Conservation (phyloP, 2,797 vertebrate genomes). For the Gobio occitaniae region DNA sequence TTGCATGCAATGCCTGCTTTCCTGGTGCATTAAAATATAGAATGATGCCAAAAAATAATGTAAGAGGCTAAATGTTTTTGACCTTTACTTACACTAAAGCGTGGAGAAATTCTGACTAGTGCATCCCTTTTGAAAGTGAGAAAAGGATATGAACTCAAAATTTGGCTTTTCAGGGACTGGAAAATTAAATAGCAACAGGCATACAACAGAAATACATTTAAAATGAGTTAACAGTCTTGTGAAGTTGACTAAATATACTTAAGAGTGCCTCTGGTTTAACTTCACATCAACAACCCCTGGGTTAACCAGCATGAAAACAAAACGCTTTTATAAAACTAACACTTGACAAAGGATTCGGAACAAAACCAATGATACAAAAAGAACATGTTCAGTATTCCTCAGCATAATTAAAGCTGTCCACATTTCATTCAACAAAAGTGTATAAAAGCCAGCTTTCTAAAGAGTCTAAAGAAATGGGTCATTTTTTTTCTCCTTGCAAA, state of each 20-base stretch:
- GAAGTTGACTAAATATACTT: conserved; percentile 46
- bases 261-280: conserved; percentile 50
- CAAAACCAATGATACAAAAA: conserved; percentile 41
- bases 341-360: conserved; percentile 55
- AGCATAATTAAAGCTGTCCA: conserved; percentile 61
- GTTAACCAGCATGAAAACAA: conserved; percentile 54
- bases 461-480: conserved; percentile 61
- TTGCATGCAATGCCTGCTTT: conserved; percentile 77
- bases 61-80: conserved; percentile 59
- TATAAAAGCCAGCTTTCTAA: conserved; percentile 66
- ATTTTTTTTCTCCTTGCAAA: conserved; percentile 63
- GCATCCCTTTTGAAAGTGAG: conserved; percentile 66
- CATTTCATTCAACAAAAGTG: conserved; percentile 64
- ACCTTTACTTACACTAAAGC: conserved; percentile 61
- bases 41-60: conserved; percentile 64
- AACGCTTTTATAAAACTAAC: conserved; percentile 61
- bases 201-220: conserved; percentile 58
- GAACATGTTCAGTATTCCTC: conserved; percentile 58
- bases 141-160: conserved; percentile 17
- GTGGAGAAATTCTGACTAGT: conserved; percentile 58
- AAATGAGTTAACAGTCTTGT: conserved; percentile 61
- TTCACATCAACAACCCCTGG: conserved; percentile 48
- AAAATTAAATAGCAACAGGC: conserved; percentile 29
- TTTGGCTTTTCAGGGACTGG: conserved; percentile 53
- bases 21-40: conserved; percentile 70